These are phyloP conservation scores for Motacilla alba DNA, from an alignment of 2,113 vertebrate species.

Conservation along the genomic window DNA sequence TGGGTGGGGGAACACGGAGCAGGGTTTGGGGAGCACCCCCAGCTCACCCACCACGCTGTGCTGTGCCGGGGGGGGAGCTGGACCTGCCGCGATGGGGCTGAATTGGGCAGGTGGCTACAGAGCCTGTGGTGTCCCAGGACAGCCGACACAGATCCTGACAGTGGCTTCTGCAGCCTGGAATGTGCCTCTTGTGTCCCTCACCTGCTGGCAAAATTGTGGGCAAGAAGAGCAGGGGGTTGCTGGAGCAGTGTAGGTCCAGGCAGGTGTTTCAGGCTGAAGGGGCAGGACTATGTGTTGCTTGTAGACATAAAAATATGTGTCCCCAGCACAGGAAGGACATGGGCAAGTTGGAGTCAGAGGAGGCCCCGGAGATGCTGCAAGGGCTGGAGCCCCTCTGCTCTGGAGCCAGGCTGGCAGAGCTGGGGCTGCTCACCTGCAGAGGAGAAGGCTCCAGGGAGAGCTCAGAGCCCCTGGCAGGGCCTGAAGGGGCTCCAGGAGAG, in stretches of 20 bases:
- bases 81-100: neutral
- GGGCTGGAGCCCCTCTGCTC: neutral
- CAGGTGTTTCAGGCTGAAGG: neutral
- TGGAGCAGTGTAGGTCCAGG: neutral
- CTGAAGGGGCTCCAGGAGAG: neutral
- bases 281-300: neutral
- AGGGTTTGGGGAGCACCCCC: neutral
- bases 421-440: neutral
- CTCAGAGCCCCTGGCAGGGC: neutral
- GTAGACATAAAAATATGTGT: neutral
- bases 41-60: neutral
- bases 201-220: neutral
- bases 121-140: neutral
- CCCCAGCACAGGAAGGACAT: neutral
- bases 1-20: accelerated
- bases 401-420: neutral
- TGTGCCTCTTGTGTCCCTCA: neutral
- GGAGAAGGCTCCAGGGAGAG: neutral
- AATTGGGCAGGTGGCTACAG: neutral
- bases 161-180: neutral
- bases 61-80: neutral
- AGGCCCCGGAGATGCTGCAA: accelerated
- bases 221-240: neutral
- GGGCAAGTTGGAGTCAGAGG: neutral
- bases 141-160: neutral